Evolutionary conservation across 2,888 invertebrate genomes (phyloP).

Genomic region (Drosophila tanythrix): DNA sequence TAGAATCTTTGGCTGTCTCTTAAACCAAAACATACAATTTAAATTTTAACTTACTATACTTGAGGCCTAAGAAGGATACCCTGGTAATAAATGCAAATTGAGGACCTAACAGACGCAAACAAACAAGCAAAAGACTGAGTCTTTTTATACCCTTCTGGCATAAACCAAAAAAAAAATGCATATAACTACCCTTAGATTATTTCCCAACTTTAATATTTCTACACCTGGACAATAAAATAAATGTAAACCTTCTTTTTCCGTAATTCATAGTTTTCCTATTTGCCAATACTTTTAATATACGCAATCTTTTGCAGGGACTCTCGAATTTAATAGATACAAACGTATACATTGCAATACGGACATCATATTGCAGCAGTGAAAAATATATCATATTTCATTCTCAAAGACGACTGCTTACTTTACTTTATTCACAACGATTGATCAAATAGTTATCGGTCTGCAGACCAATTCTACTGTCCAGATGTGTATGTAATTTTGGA

Average conservation of each 20-base stretch:
- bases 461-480: background rate
- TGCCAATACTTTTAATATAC: background rate
- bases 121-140: background rate
- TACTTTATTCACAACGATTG: too few species aligned
- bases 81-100: too few species aligned
- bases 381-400: too few species aligned
- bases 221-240: background rate
- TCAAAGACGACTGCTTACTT: too few species aligned
- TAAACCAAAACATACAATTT: background rate
- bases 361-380: too few species aligned
- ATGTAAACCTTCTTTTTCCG: background rate
- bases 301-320: too few species aligned
- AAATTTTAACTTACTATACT: background rate
- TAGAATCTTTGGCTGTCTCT: background rate
- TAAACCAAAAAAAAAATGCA: background rate
- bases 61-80: too few species aligned
- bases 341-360: background rate
- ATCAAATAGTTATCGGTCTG: background rate
- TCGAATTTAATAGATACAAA: background rate
- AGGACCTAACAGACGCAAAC: too few species aligned
- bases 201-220: background rate
- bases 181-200: background rate
- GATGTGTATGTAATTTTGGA: background rate
- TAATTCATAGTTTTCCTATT: background rate
- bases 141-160: background rate